Percentiles rank a stretch among this genome's conserved stretches.
phyloP scores from a whole-genome alignment of 2,888 invertebrate genomes.

The Papilio elwesi region DNA sequence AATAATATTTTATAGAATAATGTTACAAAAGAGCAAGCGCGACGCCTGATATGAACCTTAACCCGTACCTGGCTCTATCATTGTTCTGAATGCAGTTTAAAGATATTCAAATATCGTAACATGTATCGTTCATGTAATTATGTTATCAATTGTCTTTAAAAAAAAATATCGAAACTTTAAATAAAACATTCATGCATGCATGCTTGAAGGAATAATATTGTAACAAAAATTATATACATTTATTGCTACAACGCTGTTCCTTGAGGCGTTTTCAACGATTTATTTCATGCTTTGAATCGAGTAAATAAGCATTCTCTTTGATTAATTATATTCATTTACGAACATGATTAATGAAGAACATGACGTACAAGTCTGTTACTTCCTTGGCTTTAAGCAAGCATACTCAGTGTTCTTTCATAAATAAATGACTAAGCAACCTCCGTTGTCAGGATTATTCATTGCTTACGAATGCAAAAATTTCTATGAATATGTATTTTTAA shows the following conservation, averaged over 20 bases:
- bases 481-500: too few species aligned
- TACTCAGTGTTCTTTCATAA: background rate
- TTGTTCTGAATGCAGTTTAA: too few species aligned
- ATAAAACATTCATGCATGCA: too few species aligned
- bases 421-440: background rate
- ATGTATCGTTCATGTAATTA: too few species aligned
- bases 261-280: background rate
- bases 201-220: too few species aligned
- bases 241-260: background rate
- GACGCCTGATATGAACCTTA: too few species aligned
- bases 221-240: background rate
- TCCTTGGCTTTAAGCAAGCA: background rate
- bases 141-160: too few species aligned
- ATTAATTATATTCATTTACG: background rate
- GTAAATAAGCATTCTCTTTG: background rate
- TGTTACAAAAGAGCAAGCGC: too few species aligned
- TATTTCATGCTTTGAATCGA: background rate
- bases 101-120: too few species aligned
- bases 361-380: background rate
- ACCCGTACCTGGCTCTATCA: too few species aligned
- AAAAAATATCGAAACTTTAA: too few species aligned
- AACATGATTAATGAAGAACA: constrained; percentile 4
- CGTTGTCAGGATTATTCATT: background rate
- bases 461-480: background rate
- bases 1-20: too few species aligned